Base-by-base conservation (phyloP, 1,140 invertebrate genomes). In the Ctenoplectra terminalis region DNA sequence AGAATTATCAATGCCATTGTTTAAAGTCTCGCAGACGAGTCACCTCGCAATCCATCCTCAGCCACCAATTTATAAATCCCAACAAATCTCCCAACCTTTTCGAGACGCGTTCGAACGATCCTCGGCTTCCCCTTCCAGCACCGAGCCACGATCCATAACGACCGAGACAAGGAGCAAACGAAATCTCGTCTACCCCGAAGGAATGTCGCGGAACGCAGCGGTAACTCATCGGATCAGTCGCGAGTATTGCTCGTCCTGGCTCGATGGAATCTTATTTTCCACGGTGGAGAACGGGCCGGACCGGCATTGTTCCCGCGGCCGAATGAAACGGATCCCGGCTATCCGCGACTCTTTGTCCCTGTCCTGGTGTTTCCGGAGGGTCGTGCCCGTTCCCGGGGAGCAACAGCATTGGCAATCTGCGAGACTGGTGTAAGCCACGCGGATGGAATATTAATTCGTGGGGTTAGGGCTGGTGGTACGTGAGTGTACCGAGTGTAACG, bases 371-470 rank as follows among this genome's bases (percentile, higher is more conserved):
- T 86, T 86, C 76, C 85, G 86, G 81, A 87, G 88, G 83, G 85
- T 87, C 82, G 79, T 73, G 81, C 63, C 71, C 54, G 64, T 72
- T 74, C 83, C 69, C 77, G 56, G 67, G 54, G 52, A 34, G 77
- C 78, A 72, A 79, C 77, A 56, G 77, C 89, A 90, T 89, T 89
- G 89, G 86, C 86, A 88, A 91, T 92, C 88, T 89, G 78, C 81
- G 71, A 86, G 63, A 86, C 76, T 83, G 72, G 82, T 60, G 81
- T 58, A 46, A 37, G 72, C 72, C 58, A 84, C 87, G 86, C 86
- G 85, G 75, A 84, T 92, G 87, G 92, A 93, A 92, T 92, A 92
- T 92, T 93, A 92, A 93, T 92, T 91, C 87, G 63, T 72, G 74
- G 83, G 87, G 85, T 89, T 90, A 88, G 88, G 86, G 89, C 89